Conservation (phyloP, 2,888 invertebrate genomes). For the Celastrina argiolus region DNA sequence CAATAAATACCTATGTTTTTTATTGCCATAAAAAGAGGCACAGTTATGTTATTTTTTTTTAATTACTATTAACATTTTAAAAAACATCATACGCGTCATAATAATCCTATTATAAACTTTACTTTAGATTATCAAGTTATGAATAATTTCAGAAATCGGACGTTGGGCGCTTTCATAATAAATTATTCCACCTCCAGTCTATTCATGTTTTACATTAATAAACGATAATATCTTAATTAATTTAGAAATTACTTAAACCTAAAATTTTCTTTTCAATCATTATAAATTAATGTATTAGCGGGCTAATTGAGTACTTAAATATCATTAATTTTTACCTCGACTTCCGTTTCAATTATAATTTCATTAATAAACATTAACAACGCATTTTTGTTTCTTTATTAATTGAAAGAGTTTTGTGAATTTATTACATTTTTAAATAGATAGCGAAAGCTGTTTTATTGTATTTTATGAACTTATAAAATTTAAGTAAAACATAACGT, state of each 20-base stretch:
- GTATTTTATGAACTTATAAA: not conserved
- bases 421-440: not conserved
- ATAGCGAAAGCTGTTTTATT: not conserved
- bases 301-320: not conserved
- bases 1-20: constrained; percentile 5
- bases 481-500: not conserved
- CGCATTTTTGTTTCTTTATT: not conserved
- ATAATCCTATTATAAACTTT: too few species aligned
- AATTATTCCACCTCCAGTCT: too few species aligned
- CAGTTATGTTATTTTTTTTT: not conserved
- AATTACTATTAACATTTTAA: too few species aligned
- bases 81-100: too few species aligned
- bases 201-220: not conserved
- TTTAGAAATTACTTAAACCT: not conserved
- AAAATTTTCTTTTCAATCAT: not conserved
- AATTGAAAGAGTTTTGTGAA: not conserved
- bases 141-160: too few species aligned
- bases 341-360: not conserved
- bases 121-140: too few species aligned
- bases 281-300: not conserved
- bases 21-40: not conserved
- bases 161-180: too few species aligned
- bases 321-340: not conserved
- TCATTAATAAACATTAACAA: too few species aligned
- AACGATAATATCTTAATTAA: not conserved